Evolutionary conservation across 2,797 vertebrate genomes (phyloP), one percentile per base, ranked within the genome.

Genomic region (Crax fasciolata): DNA sequence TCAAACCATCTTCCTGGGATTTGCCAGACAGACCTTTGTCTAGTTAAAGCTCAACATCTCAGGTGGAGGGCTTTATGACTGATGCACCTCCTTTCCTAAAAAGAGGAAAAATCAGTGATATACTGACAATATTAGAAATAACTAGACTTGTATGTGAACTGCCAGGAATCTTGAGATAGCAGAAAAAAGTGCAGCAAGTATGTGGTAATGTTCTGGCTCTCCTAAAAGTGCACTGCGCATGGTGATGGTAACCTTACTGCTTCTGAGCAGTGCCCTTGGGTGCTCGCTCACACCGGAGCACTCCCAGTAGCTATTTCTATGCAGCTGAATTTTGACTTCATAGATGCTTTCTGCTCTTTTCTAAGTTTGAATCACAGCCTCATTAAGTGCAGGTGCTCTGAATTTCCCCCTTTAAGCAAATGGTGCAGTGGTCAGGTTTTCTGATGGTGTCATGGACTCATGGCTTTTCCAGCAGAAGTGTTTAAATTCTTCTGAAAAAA

Each of bases 101-200:
- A 90, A 18, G 21, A 16, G 11, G 13, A 2, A 24, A 58, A 67
- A 48, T 5, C 3, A 44, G 5, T 4, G 9, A 11, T 52, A 58
- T 44, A 23, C 44, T 41, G 30, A 19, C 8, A 24, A 5, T 12
- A 23, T 20, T 39, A 70, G 68, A 71, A 83, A 17, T 3, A 25
- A 30, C 68, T 17, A 71, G 21, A 20, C 11, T 48, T 35, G 15
- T 18, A 8, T 21, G 13, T 13, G 25, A 73, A 44, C 19, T 27
- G 11, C 20, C 14, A 4, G 1, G 43, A 51, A 18, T 28, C 15
- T 54, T 0, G 0, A n/a, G 3, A 6, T 1, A 3, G 16, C 21
- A 14, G n/a, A 30, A 6, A 32, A 19, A 28, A 67, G 30, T 8
- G 6, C 2, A 63, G 13, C 28, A 52, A 57, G 11, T 4, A 30